phyloP scores from a whole-genome alignment of 2,113 vertebrate species.

The Ailurus styani region DNA sequence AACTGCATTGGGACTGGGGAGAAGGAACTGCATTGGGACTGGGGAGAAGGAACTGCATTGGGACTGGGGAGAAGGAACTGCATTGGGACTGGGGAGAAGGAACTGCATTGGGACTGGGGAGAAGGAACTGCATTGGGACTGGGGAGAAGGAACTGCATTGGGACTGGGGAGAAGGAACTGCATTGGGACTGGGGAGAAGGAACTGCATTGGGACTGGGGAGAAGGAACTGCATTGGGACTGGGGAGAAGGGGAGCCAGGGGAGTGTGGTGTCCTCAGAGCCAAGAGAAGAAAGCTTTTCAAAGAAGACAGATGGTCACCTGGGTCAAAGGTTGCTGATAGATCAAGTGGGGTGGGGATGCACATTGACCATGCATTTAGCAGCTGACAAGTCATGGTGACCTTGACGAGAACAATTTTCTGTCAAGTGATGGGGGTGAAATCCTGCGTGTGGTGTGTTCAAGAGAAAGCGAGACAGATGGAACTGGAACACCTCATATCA shows the following conservation, averaged over 20 bases:
- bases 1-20: neutral
- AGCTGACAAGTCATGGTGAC: neutral
- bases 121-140: neutral
- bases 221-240: neutral
- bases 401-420: slow-evolving; percentile 39
- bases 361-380: neutral
- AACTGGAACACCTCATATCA: neutral
- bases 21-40: neutral
- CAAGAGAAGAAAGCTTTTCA: neutral
- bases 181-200: neutral
- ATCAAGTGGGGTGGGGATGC: neutral
- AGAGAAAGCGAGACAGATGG: neutral
- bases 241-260: neutral
- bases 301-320: neutral
- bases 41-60: neutral
- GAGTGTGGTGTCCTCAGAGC: neutral
- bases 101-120: neutral
- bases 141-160: neutral
- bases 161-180: neutral
- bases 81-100: neutral
- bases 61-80: neutral
- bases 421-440: neutral
- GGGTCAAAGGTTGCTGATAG: neutral
- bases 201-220: neutral
- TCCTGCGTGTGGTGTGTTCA: neutral